Base-by-base conservation (phyloP, 2,888 invertebrate genomes). In the Nematopogon swammerdamellus region DNA sequence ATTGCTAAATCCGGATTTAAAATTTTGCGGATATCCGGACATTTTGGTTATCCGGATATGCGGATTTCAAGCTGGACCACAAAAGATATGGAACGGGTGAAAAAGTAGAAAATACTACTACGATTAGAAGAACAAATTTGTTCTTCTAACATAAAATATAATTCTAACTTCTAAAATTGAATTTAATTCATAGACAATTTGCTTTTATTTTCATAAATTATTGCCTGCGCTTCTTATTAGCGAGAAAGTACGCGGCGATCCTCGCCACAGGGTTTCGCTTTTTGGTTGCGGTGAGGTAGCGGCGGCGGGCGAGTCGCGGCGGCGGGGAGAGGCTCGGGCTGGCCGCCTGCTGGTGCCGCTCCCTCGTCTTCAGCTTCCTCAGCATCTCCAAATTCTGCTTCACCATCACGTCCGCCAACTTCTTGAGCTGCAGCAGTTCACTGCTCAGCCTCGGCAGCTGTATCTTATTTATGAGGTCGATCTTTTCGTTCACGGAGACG, bases 391-490 rank as follows among this genome's bases (percentile, higher is more conserved):
- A 67, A 50, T 72, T 73, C 55, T 74, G 74, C 51, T 63, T 64
- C 1, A 58, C 54, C 36, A 75, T 63, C 16, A 59, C 60, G 44
- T 72, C 68, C 2, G 68, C 60, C 1, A 63, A 54, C 16, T 54
- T 51, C 61, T 68, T 73, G 8, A 75, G 56, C 16, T 68, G 61
- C 3, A 61, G 51, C 45, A 75, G 53, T 47, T 73, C 73, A 44
- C 59, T 63, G 51, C 63, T 68, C 45, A 75, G 47, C 57, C 69
- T 72, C 0, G 74, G 72, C 19, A 75, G 53, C 55, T 75, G 74
- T 47, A 72, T 64, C 61, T 72, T 73, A 53, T 69, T 72, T 0
- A 74, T 63, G 2, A 70, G 54, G 51, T 74, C 72, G 52, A 75
- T 63, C 58, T 73, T 74, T 51, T 55, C 54, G 19, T 55, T 62